phyloP scores from a whole-genome alignment of 37 sponge, comb jelly and placozoan species.

The Haliclona indistincta region DNA sequence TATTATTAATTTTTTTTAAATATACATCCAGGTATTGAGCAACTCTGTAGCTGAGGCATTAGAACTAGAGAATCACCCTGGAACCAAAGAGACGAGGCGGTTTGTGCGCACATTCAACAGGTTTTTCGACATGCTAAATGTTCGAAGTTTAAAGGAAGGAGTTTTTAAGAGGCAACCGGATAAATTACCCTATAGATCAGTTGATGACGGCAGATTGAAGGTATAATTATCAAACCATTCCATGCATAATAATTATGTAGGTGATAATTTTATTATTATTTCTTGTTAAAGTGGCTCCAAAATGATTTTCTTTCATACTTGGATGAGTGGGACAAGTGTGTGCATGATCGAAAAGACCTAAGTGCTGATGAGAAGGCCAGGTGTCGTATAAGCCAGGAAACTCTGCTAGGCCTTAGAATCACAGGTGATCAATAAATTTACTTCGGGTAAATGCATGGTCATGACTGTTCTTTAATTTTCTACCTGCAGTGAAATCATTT shows the following conservation, averaged over 20 bases:
- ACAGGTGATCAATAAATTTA: too few relatives aligned
- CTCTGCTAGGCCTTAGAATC: conserved; percentile 26
- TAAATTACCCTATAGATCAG: not conserved
- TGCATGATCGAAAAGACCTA: not conserved
- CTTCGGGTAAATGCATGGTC: too few relatives aligned
- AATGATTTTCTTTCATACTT: conserved; percentile 20
- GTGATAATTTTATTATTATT: not conserved
- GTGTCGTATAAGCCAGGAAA: conserved; percentile 23
- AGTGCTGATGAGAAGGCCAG: not conserved
- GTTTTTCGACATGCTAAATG: conserved; percentile 42
- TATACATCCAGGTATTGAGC: conserved; percentile 31
- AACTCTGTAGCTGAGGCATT: conserved; percentile 33
- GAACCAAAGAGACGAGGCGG: conserved; percentile 7
- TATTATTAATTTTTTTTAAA: too few relatives aligned
- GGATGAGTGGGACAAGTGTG: conserved; percentile 22
- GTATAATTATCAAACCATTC: not conserved
- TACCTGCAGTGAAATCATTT: conserved; percentile 24
- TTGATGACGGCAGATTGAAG: conserved; percentile 13
- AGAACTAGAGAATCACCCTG: not conserved
- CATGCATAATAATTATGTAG: too few relatives aligned
- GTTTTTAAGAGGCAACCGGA: conserved; percentile 5
- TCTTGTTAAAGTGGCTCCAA: conserved; percentile 22
- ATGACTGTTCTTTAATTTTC: not conserved
- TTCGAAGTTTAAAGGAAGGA: not conserved
- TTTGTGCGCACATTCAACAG: conserved; percentile 22